Conservation (phyloP, 2,113 vertebrate species). For the Montifringilla adamsi region DNA sequence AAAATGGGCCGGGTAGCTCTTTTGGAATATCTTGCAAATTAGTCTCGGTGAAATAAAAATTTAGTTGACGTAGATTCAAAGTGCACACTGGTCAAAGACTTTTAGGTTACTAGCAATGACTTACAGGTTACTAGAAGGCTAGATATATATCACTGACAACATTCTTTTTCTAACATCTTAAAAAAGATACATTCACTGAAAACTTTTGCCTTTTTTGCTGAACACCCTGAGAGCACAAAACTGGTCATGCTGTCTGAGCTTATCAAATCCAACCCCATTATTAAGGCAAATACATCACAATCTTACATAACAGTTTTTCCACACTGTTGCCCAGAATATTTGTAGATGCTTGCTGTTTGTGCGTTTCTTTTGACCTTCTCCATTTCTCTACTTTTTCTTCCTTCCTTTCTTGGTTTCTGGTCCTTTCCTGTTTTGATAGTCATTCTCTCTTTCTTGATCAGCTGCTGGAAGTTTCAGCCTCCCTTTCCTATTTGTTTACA, state of each 20-base stretch:
- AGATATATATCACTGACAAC: background rate
- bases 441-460: background rate
- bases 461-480: background rate
- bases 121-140: background rate
- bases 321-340: background rate
- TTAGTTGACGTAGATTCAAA: background rate
- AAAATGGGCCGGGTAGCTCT: background rate
- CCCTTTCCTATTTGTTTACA: background rate
- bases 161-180: background rate
- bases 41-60: background rate
- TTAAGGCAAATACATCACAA: conserved; percentile 1
- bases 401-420: background rate
- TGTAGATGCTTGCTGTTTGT: background rate
- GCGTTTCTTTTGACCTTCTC: background rate
- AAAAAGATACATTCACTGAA: background rate
- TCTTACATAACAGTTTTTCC: background rate
- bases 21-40: background rate
- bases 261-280: background rate
- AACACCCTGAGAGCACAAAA: background rate
- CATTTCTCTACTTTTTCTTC: background rate
- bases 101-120: background rate
- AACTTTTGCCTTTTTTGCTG: background rate
- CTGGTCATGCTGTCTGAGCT: background rate
- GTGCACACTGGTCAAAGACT: background rate
- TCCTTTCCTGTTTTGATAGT: background rate